phyloP scores from a whole-genome alignment of 2,888 invertebrate species.

The Acleris cristana region DNA sequence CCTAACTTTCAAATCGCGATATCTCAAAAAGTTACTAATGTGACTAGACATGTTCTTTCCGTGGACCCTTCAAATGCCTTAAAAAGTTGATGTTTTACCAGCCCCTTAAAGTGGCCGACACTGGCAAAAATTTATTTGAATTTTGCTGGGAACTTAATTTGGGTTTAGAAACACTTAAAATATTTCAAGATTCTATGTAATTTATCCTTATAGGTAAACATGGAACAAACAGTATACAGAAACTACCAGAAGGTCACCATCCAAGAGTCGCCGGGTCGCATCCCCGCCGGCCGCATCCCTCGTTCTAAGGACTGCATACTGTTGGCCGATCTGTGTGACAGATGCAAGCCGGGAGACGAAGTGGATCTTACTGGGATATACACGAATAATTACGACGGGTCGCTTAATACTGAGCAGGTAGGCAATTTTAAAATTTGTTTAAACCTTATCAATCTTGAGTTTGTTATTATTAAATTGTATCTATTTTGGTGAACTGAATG shows the following conservation, averaged over 20 bases:
- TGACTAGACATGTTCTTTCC: too few species aligned
- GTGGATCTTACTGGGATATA: slow-evolving; percentile 97
- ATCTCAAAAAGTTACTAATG: too few species aligned
- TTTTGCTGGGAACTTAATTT: too few species aligned
- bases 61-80: too few species aligned
- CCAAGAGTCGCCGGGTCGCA: slow-evolving; percentile 98
- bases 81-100: too few species aligned
- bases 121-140: too few species aligned
- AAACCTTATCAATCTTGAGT: too few species aligned
- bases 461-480: too few species aligned
- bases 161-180: too few species aligned
- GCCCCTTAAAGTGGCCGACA: too few species aligned
- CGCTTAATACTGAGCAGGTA: slow-evolving; percentile 95
- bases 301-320: slow-evolving; percentile 98
- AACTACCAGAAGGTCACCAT: slow-evolving; percentile 99
- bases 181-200: background rate
- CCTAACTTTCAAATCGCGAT: too few species aligned
- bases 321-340: slow-evolving; percentile 96
- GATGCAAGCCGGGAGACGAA: slow-evolving; percentile 99
- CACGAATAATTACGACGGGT: slow-evolving; percentile 98
- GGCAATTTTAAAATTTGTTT: background rate
- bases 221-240: slow-evolving; percentile 99
- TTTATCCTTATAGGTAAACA: slow-evolving; percentile 90
- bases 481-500: too few species aligned
- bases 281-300: slow-evolving; percentile 98